These are phyloP conservation scores for Pituophis catenifer DNA, from an alignment of 2,113 vertebrate genomes.

Conservation along the genomic window DNA sequence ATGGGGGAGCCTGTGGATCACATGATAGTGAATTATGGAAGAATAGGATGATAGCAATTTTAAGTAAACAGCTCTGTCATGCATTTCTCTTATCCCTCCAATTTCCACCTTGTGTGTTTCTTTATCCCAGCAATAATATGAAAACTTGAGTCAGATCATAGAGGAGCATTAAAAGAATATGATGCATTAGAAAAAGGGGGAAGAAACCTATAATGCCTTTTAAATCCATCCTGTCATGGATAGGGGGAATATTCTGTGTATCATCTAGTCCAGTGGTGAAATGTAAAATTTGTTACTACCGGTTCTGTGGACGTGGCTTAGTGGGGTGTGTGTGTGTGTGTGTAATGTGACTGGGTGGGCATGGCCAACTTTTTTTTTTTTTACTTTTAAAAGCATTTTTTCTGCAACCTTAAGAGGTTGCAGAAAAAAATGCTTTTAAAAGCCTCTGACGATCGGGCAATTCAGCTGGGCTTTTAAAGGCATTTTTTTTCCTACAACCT, in stretches of 20 bases:
- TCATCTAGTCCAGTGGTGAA: background rate
- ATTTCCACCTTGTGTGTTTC: rapidly evolving
- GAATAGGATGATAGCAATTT: background rate
- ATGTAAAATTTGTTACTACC: too few relatives aligned
- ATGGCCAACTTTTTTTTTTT: too few relatives aligned
- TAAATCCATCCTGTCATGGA: background rate
- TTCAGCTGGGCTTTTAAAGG: too few relatives aligned
- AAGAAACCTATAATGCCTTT: background rate
- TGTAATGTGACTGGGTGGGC: too few relatives aligned
- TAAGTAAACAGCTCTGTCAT: background rate
- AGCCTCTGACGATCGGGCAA: too few relatives aligned
- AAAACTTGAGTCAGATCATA: background rate
- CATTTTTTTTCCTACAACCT: too few relatives aligned
- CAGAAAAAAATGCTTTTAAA: too few relatives aligned
- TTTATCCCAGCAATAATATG: background rate
- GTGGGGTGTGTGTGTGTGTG: too few relatives aligned
- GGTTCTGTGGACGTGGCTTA: too few relatives aligned
- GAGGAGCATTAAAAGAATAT: background rate
- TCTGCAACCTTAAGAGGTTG: too few relatives aligned
- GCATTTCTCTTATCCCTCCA: background rate
- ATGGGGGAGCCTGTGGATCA: background rate
- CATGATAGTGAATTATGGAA: background rate
- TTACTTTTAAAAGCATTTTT: too few relatives aligned
- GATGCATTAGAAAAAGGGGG: background rate
- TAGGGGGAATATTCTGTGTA: background rate